A percentile compares a stretch with the other conserved stretches of the same genome.
phyloP scores from a whole-genome alignment of 2,888 invertebrate species.

The Drosophila parthenogenetica region DNA sequence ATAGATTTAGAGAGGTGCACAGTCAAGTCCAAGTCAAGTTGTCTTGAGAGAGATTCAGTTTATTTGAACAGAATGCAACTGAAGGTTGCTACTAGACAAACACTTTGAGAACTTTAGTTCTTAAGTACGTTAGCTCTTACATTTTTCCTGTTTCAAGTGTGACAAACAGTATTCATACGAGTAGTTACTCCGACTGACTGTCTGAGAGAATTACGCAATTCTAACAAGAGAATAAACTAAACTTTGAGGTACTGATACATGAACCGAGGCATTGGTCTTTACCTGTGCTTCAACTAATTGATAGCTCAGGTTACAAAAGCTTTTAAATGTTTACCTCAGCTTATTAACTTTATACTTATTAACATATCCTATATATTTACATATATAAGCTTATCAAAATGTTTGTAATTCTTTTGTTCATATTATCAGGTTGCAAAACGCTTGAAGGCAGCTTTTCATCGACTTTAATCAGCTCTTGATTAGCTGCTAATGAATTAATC shows the following conservation, averaged over 20 bases:
- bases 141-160: slow-evolving; percentile 16
- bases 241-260: neutral
- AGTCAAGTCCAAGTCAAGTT: slow-evolving; percentile 26
- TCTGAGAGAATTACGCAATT: neutral
- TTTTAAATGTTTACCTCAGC: neutral
- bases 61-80: slow-evolving; percentile 2
- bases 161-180: slow-evolving; percentile 2
- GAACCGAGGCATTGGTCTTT: neutral
- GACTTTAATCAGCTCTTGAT: slow-evolving; percentile 12
- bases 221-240: neutral
- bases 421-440: too few species aligned
- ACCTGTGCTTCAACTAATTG: slow-evolving; percentile 8
- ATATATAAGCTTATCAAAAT: neutral
- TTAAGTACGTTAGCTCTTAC: too few species aligned
- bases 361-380: neutral
- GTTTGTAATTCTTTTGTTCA: neutral
- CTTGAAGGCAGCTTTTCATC: neutral
- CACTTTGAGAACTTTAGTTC: neutral
- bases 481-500: slow-evolving; percentile 28
- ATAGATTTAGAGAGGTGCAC: slow-evolving; percentile 31
- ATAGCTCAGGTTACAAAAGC: neutral
- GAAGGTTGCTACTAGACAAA: neutral
- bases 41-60: slow-evolving; percentile 26
- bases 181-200: neutral
- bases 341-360: neutral